Conservation (phyloP, 2,888 invertebrate genomes). For the Leptinotarsa peninsularis region DNA sequence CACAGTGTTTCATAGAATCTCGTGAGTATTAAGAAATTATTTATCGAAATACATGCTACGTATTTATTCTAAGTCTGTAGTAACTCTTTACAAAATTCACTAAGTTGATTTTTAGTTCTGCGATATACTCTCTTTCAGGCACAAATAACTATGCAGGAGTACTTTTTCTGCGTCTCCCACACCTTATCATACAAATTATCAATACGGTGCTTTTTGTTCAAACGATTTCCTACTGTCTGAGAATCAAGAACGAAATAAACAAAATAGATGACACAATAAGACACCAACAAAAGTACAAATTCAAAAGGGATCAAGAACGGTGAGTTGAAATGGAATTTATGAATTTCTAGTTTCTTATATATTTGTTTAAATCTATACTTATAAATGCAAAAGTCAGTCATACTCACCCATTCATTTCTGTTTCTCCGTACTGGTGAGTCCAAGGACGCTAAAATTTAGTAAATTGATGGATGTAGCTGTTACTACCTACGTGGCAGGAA, state of each 20-base stretch:
- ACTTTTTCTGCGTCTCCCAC: conserved; percentile 66
- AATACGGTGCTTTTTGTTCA: conserved; percentile 77
- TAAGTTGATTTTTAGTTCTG: too few species aligned
- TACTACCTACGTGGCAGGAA: too few species aligned
- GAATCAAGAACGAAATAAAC: conserved; percentile 80
- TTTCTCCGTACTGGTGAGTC: too few species aligned
- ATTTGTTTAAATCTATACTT: too few species aligned
- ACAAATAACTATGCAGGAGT: conserved; percentile 52
- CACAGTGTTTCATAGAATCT: conserved; percentile 74
- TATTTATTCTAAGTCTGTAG: too few species aligned
- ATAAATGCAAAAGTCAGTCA: too few species aligned
- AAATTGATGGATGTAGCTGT: too few species aligned
- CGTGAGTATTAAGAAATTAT: conserved; percentile 55
- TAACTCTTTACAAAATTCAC: too few species aligned
- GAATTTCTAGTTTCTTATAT: too few species aligned
- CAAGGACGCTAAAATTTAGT: too few species aligned
- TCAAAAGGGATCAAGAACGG: conserved; percentile 78
- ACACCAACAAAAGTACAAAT: conserved; percentile 65
- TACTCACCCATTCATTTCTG: too few species aligned
- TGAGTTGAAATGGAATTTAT: conserved; percentile 60
- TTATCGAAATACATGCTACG: too few species aligned
- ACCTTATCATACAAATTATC: conserved; percentile 73
- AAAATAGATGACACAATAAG: conserved; percentile 74
- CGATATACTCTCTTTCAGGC: conserved; percentile 40
- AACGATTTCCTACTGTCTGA: conserved; percentile 77